Evolutionary conservation across 2,797 vertebrate species (phyloP).

Genomic region (Eleutherodactylus coqui): DNA sequence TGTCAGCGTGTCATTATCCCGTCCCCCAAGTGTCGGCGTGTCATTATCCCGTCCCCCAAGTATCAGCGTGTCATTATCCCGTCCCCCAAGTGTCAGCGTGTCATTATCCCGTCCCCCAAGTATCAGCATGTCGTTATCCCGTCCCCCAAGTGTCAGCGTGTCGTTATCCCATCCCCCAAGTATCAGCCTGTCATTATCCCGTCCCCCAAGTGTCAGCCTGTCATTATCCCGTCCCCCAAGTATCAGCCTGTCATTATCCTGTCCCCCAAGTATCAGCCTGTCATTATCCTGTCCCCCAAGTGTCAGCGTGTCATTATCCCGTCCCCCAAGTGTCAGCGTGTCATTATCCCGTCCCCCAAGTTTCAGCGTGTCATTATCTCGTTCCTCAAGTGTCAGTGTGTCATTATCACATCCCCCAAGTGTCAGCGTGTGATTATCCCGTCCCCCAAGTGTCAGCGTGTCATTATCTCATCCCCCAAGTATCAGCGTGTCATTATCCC

Average conservation of each 20-base stretch:
- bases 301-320: background rate
- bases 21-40: background rate
- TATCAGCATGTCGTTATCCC: background rate
- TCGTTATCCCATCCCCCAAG: background rate
- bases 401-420: background rate
- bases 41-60: background rate
- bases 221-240: background rate
- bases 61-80: background rate
- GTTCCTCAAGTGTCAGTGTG: background rate
- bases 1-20: background rate
- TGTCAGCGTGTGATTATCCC: background rate
- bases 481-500: background rate
- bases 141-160: background rate
- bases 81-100: background rate
- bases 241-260: background rate
- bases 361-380: background rate
- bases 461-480: background rate
- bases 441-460: background rate
- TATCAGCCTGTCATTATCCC: background rate
- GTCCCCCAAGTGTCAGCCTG: background rate
- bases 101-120: background rate
- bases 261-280: background rate
- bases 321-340: background rate
- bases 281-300: background rate
- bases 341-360: background rate